phyloP scores from a whole-genome alignment of 2,113 vertebrate species.

The Myxocyprinus asiaticus region DNA sequence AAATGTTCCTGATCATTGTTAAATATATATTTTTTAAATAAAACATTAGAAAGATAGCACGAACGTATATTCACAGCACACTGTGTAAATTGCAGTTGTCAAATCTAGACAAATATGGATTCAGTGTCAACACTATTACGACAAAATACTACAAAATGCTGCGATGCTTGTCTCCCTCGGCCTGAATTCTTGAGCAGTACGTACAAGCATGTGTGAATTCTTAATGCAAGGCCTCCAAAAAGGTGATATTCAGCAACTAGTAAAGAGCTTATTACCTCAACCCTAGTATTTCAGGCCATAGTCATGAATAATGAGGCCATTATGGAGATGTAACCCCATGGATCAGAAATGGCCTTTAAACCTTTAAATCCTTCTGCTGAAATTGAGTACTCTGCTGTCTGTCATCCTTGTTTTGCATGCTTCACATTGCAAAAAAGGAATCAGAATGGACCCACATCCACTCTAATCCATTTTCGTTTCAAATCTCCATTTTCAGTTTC shows the following conservation, averaged over 20 bases:
- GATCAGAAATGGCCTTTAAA: slow-evolving; percentile 58
- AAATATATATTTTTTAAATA: too few relatives aligned
- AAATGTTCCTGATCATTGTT: too few relatives aligned
- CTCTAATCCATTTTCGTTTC: too few relatives aligned
- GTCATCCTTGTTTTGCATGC: slow-evolving; percentile 37
- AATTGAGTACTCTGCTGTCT: slow-evolving; percentile 53
- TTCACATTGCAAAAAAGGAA: slow-evolving; percentile 53
- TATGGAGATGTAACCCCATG: slow-evolving; percentile 71
- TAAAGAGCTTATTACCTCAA: slow-evolving; percentile 71
- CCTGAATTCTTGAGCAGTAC: slow-evolving; percentile 55
- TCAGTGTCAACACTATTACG: background rate
- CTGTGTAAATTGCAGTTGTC: background rate
- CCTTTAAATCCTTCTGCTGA: slow-evolving; percentile 57
- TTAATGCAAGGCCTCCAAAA: slow-evolving; percentile 58
- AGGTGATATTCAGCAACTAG: slow-evolving; percentile 69
- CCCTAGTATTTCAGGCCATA: slow-evolving; percentile 61
- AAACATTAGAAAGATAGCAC: too few relatives aligned
- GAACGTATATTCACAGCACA: too few relatives aligned
- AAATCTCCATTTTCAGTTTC: too few relatives aligned
- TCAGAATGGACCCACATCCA: background rate
- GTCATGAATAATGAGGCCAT: slow-evolving; percentile 77
- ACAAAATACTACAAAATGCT: background rate
- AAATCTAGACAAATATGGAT: background rate
- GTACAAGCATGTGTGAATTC: slow-evolving; percentile 58
- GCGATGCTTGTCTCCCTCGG: slow-evolving; percentile 28